Base-by-base conservation (phyloP, 1,140 invertebrate species). In the Daktulosphaira vitifoliae region DNA sequence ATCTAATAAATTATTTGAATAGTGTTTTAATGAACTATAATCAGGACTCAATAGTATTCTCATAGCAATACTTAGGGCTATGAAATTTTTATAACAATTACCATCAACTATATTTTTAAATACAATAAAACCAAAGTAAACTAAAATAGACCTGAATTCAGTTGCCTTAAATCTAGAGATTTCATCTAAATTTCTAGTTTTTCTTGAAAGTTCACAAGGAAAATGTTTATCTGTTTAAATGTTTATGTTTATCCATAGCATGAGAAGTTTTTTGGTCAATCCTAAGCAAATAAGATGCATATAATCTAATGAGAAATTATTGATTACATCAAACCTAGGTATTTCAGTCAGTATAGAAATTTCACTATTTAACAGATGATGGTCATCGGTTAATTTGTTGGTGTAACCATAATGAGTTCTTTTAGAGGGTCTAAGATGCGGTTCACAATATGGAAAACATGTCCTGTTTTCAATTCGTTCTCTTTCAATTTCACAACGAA, bases 81-180 rank as follows among this genome's bases (percentile, higher is more conserved):
- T 42, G 69, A 79, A 78, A 66, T 77, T 68, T 23, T 56, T 42
- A 56, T 5, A 56, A 26, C 23, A 42, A 15, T 56, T 20, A 56
- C 22, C 4, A 16, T 13, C 38, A 13, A 56, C 23, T 5, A 39
- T 13, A 9, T 56, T 39, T n/a, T 39, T 15, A 13, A 73, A 68
- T 25, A 74, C 72, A 25, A 75, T 66, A 48, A 73, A 71, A 9
- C 75, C 76, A 39, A 70, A 71, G 67, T 77, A 78, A 7, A 77
- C 56, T 9, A 77, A 52, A 69, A 77, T 78, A 18, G 71, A 70
- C 39, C 76, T 66, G 49, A 72, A 73, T 52, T 73, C 72, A 51
- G 71, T 75, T 23, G 72, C 73, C 68, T 75, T 74, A 69, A 70
- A 75, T 13, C 67, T 23, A 29, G 49, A 5, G 26, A 51, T 26